phyloP scores from a whole-genome alignment of 2,888 invertebrate species.

The Venusia cambrica region DNA sequence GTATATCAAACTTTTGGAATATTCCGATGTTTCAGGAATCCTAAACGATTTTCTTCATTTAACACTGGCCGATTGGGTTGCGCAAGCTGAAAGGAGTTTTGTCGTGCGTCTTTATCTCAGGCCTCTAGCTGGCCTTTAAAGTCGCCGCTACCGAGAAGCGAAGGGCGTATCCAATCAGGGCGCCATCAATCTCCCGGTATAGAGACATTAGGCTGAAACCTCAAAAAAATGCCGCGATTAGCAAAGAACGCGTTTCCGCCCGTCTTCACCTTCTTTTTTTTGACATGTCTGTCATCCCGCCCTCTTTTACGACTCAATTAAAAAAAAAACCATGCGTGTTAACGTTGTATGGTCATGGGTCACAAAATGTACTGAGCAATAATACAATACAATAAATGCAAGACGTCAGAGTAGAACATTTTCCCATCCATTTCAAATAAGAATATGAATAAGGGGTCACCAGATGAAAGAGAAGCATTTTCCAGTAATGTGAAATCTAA shows the following conservation, averaged over 20 bases:
- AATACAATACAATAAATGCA: too few species aligned
- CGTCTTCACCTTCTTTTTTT: conserved; percentile 37
- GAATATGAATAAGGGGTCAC: too few species aligned
- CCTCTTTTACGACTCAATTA: too few species aligned
- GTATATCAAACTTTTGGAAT: too few species aligned
- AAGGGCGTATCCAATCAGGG: conserved; percentile 60
- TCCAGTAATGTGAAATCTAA: too few species aligned
- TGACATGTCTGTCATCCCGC: conserved; percentile 7
- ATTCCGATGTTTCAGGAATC: too few species aligned
- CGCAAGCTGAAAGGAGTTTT: conserved; percentile 1
- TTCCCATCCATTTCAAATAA: too few species aligned
- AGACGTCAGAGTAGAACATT: too few species aligned
- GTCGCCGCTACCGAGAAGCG: conserved; percentile 58
- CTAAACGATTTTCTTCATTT: not conserved
- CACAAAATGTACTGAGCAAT: too few species aligned
- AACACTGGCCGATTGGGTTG: not conserved
- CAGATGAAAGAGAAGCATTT: too few species aligned
- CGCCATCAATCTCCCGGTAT: conserved; percentile 64
- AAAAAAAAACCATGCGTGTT: too few species aligned
- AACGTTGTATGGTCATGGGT: too few species aligned
- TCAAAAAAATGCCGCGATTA: conserved; percentile 55
- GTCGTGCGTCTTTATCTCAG: conserved; percentile 13
- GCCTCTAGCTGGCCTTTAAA: conserved; percentile 40
- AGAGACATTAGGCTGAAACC: conserved; percentile 57
- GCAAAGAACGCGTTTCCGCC: conserved; percentile 58